Evolutionary conservation across 2,797 vertebrate genomes (phyloP).

Genomic region (Trachurus trachurus): DNA sequence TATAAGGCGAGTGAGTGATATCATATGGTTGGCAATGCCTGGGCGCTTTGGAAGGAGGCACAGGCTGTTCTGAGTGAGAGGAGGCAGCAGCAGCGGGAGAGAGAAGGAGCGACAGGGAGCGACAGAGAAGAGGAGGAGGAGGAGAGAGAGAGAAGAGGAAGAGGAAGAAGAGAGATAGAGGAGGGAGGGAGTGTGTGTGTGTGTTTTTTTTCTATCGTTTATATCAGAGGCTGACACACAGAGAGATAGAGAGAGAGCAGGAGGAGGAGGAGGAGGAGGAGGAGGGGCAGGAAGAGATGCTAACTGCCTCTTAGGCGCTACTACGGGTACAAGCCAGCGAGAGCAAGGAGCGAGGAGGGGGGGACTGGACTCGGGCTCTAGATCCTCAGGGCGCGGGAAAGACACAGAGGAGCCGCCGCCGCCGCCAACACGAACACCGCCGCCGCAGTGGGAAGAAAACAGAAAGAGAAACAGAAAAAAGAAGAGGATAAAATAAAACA

Average conservation of each 20-base stretch:
- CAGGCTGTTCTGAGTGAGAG: slow-evolving; percentile 67
- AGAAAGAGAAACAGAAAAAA: too few species aligned
- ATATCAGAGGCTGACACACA: background rate
- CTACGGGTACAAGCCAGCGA: slow-evolving; percentile 65
- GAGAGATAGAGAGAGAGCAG: slow-evolving; percentile 29
- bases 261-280: slow-evolving; percentile 49
- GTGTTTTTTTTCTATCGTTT: slow-evolving; percentile 9
- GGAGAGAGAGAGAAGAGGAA: slow-evolving; percentile 22
- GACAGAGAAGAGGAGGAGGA: background rate
- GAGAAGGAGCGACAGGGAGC: slow-evolving; percentile 52
- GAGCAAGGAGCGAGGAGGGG: slow-evolving; percentile 25
- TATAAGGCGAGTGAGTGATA: slow-evolving; percentile 86
- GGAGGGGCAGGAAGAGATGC: slow-evolving; percentile 73
- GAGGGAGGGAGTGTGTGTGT: slow-evolving; percentile 22
- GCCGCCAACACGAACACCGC: too few species aligned
- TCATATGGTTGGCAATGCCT: slow-evolving; percentile 82
- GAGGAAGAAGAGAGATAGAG: slow-evolving; percentile 1
- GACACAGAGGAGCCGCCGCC: slow-evolving; percentile 42
- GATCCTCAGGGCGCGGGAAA: slow-evolving; percentile 73
- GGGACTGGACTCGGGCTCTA: slow-evolving; percentile 27
- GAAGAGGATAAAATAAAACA: slow-evolving; percentile 42
- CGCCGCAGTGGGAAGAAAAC: slow-evolving; percentile 63
- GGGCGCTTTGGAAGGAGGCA: slow-evolving; percentile 62
- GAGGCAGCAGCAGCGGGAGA: slow-evolving; percentile 42
- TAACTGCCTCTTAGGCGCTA: slow-evolving; percentile 72